phyloP scores from a whole-genome alignment of 2,888 invertebrate species.

The Graphium colonna region DNA sequence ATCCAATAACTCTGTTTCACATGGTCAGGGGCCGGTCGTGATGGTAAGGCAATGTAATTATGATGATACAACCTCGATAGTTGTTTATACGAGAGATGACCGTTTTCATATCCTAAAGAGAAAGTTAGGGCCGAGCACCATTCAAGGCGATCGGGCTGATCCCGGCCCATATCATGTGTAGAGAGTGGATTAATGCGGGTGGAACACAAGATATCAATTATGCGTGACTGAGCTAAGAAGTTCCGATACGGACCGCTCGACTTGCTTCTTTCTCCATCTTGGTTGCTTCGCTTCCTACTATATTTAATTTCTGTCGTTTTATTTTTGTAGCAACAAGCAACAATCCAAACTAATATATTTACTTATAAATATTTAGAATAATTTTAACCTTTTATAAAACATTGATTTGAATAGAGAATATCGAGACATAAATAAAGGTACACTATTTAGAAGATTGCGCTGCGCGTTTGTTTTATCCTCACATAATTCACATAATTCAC shows the following conservation, averaged over 20 bases:
- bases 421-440: no score
- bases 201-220: conserved; percentile 19
- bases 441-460: no score
- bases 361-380: no score
- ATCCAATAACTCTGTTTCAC: conserved; percentile 6
- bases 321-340: no score
- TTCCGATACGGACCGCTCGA: not conserved
- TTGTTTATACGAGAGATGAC: conserved; percentile 14
- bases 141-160: conserved; percentile 17
- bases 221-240: conserved; percentile 8
- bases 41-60: not conserved
- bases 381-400: no score
- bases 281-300: no score
- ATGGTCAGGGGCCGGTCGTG: not conserved
- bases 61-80: not conserved
- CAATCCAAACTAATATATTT: no score
- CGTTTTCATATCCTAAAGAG: conserved; percentile 18
- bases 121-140: conserved; percentile 15
- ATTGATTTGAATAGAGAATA: no score
- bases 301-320: no score
- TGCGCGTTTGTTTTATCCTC: no score
- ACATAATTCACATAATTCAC: no score
- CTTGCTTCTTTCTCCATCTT: not conserved
- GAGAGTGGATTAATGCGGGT: conserved; percentile 13
- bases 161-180: conserved; percentile 11